Conservation (phyloP, 2,113 vertebrate genomes). For the Psophia crepitans region DNA sequence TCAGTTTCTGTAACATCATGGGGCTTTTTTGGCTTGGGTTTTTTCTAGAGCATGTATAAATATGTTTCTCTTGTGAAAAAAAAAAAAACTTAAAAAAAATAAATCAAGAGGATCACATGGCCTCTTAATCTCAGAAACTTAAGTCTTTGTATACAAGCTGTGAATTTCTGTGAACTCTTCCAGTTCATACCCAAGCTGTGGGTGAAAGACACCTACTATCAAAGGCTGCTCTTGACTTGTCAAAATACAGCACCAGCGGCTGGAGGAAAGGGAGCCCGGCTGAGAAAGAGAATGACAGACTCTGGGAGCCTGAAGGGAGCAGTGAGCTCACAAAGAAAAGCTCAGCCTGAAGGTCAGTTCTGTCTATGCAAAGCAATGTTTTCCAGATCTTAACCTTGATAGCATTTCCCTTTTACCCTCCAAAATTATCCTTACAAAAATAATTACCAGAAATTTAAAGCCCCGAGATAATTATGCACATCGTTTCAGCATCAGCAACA, state of each 20-base stretch:
- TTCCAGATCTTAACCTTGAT: background rate
- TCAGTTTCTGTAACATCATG: background rate
- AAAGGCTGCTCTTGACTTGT: background rate
- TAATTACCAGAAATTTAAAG: background rate
- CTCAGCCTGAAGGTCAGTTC: background rate
- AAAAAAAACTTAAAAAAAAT: background rate
- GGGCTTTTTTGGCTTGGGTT: background rate
- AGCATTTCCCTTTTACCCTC: background rate
- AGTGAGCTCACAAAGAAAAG: background rate
- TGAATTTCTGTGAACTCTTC: background rate
- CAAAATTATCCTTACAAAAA: background rate
- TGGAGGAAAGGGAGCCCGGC: background rate
- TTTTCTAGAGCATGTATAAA: background rate
- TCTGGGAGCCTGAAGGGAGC: background rate
- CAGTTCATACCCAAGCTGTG: background rate
- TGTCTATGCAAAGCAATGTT: background rate
- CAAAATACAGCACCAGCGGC: background rate
- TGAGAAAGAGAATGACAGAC: background rate
- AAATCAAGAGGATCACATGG: background rate
- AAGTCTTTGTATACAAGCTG: background rate
- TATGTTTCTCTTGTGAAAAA: background rate
- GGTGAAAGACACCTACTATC: background rate
- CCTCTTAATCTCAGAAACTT: background rate
- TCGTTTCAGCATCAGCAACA: background rate
- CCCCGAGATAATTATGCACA: background rate